Evolutionary conservation across 2,797 vertebrate species (phyloP).

Genomic region (Cheracebus regulus): DNA sequence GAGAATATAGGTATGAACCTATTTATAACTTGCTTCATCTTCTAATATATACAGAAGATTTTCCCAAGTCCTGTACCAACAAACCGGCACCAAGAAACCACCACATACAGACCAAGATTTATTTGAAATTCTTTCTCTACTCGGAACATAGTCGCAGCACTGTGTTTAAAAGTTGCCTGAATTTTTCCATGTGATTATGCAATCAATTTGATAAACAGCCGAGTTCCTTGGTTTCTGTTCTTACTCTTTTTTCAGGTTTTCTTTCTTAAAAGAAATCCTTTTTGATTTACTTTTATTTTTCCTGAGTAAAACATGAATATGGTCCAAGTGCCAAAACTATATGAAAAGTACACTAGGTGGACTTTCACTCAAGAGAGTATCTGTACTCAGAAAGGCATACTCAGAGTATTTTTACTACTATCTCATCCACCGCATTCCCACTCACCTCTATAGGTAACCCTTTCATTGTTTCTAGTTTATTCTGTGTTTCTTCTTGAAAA

Average conservation of each 20-base stretch:
- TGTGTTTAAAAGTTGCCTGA: background rate
- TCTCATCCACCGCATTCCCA: background rate
- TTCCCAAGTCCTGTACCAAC: background rate
- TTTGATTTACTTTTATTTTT: background rate
- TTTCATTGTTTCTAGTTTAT: background rate
- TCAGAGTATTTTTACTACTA: background rate
- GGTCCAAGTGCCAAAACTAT: background rate
- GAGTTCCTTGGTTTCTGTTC: slow-evolving; percentile 27
- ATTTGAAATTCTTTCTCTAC: background rate
- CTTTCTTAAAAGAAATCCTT: background rate
- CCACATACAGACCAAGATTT: background rate
- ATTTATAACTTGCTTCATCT: background rate
- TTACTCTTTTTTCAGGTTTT: background rate
- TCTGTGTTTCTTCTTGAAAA: background rate
- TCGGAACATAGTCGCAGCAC: background rate
- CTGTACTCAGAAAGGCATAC: background rate
- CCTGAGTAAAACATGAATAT: background rate
- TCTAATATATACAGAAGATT: background rate
- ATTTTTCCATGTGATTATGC: background rate
- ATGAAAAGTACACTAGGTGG: background rate
- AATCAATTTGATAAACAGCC: background rate
- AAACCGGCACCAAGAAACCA: background rate
- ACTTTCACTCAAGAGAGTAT: background rate
- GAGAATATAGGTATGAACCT: background rate
- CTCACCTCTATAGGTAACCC: background rate